Evolutionary conservation across 2,888 invertebrate genomes (phyloP).

Genomic region (Drosophila mulleri): DNA sequence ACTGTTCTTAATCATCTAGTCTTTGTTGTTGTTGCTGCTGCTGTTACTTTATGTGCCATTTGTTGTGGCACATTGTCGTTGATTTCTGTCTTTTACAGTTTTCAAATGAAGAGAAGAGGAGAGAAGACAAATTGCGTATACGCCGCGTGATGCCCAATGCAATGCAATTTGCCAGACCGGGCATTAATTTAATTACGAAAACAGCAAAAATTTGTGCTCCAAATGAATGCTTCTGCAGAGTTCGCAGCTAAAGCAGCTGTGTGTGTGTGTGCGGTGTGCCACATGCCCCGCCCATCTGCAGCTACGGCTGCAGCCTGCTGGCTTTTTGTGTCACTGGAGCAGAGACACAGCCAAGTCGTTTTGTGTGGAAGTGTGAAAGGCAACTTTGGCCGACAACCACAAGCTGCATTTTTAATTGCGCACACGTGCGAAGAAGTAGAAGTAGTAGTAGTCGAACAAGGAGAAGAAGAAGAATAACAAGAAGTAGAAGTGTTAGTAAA

Average conservation of each 20-base stretch:
- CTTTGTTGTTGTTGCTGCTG: neutral
- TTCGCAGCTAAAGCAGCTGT: conserved; percentile 6
- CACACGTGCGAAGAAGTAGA: conserved; percentile 65
- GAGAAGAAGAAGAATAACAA: neutral
- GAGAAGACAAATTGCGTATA: conserved; percentile 63
- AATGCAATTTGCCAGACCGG: conserved; percentile 41
- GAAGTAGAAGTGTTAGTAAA: conserved; percentile 1
- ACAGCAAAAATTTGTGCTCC: conserved; percentile 46
- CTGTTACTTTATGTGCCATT: conserved; percentile 32
- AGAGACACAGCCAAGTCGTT: conserved; percentile 29
- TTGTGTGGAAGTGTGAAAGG: conserved; percentile 23
- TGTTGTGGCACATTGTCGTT: conserved; percentile 26
- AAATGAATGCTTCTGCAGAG: conserved; percentile 22
- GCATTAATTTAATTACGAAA: conserved; percentile 71
- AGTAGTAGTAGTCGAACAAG: neutral
- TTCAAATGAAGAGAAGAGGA: neutral
- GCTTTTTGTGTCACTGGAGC: conserved; percentile 76
- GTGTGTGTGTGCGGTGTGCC: neutral
- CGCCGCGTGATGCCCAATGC: conserved; percentile 51
- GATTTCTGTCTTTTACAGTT: conserved; percentile 13
- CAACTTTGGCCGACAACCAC: conserved; percentile 72
- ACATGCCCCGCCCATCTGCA: neutral
- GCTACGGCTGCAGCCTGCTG: neutral
- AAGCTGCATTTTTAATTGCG: conserved; percentile 79
- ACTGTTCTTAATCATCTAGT: neutral